A percentile compares a stretch with the other conserved stretches of the same genome.
These are phyloP conservation scores for Xestia rhomboidea DNA, from an alignment of 2,888 invertebrate species.

Conservation along the genomic window DNA sequence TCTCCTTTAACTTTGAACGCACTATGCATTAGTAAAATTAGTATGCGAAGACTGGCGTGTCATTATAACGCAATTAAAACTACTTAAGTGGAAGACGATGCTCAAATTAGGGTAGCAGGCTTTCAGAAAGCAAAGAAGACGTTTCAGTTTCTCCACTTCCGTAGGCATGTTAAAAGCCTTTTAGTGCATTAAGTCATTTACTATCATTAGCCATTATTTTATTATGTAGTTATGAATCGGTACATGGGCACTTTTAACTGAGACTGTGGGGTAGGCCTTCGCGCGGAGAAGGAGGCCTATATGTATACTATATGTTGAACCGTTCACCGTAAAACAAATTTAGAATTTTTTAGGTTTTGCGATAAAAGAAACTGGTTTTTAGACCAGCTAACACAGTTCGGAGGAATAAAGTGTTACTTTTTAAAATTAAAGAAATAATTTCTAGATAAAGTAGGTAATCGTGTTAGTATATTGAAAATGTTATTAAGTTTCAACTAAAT, in stretches of 20 bases:
- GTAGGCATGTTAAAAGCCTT: conserved; percentile 54
- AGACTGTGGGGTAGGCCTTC: too few species aligned
- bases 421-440: background rate
- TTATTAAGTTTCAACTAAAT: background rate
- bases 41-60: conserved; percentile 19
- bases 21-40: conserved; percentile 29
- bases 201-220: conserved; percentile 43
- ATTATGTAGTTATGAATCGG: conserved; percentile 10
- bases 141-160: conserved; percentile 44
- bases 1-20: conserved; percentile 25
- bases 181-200: conserved; percentile 55
- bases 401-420: background rate
- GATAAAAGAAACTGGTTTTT: background rate
- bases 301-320: background rate
- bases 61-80: conserved; percentile 48
- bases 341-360: background rate
- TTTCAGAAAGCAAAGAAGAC: conserved; percentile 53
- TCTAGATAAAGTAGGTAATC: background rate
- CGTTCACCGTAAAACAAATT: background rate
- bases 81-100: conserved; percentile 47
- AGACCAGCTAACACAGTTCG: background rate
- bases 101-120: conserved; percentile 52
- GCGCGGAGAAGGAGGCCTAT: background rate
- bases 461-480: background rate
- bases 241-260: background rate